Evolutionary conservation across 2,888 invertebrate species (phyloP).

Genomic region (Epinotia demarniana): DNA sequence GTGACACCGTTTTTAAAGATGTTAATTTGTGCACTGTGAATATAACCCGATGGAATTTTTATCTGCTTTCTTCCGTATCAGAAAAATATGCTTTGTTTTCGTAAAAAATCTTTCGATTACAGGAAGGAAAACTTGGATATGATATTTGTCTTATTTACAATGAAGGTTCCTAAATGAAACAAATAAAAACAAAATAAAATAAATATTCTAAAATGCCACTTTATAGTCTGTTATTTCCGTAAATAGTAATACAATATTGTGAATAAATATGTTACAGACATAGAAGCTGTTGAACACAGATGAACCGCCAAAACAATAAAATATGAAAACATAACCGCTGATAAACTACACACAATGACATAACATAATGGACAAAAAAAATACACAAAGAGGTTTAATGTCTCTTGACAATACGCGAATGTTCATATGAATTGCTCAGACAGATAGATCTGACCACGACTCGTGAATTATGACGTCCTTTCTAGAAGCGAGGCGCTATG

Average conservation of each 20-base stretch:
- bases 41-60: conserved; percentile 25
- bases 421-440: conserved; percentile 73
- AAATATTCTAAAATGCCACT: background rate
- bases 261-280: conserved; percentile 60
- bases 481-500: conserved; percentile 62
- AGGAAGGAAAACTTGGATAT: background rate
- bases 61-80: background rate
- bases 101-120: background rate
- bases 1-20: conserved; percentile 45
- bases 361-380: conserved; percentile 68
- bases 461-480: conserved; percentile 77
- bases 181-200: background rate
- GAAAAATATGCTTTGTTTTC: background rate
- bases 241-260: background rate
- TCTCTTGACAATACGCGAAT: conserved; percentile 66
- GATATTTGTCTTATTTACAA: too few relatives aligned
- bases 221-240: background rate
- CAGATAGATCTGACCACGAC: conserved; percentile 81
- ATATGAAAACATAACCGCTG: conserved; percentile 68
- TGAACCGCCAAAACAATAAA: conserved; percentile 66
- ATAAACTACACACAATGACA: conserved; percentile 71
- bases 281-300: conserved; percentile 61
- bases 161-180: conserved; percentile 28
- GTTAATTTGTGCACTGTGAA: conserved; percentile 42
- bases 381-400: conserved; percentile 76